Evolutionary conservation across 1,140 invertebrate species (phyloP), one percentile per base, ranked within the genome.

Genomic region (Halyomorpha halys): DNA sequence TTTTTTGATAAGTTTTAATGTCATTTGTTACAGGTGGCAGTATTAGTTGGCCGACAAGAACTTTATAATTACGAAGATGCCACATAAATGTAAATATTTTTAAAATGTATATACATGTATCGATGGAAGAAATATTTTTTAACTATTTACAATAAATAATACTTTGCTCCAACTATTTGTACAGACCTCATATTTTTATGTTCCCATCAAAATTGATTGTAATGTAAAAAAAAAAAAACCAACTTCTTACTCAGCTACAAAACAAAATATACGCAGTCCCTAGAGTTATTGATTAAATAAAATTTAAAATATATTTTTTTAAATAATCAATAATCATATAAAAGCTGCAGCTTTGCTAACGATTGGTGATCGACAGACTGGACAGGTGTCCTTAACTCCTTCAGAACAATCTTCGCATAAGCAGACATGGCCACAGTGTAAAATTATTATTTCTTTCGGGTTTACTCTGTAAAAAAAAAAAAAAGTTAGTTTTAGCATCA

Each of bases 351-450:
- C 62, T 34, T 64, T 67, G 14, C 18, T 56, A 6, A 9, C 59
- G 21, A 67, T 63, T 21, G 13, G 15, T 49, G 54, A 23, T 21
- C 65, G 15, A 72, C 89, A 91, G 44, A 90, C 77, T 5, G 89
- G 89, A 71, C 89, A 91, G 45, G 73, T 73, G 59, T 78, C 74
- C 16, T 73, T 76, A 60, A 90, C 87, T 69, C 82, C 80, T 61
- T 83, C 79, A 2, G 85, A 81, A 72, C 89, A 91, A 73, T 91
- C 87, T 75, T 89, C 87, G 71, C 89, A 91, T 44, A 90, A 73
- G 67, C 86, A 89, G 0, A 91, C 86, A 73, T 91, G 89, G 0
- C 89, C 89, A 73, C 89, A 91, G 1, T 86, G 86, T 62, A 90
- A 72, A 44, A 91, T 71, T 70, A 91, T 89, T 19, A 90, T 83